phyloP scores from a whole-genome alignment of 2,113 vertebrate species.

The Xiphophorus couchianus region DNA sequence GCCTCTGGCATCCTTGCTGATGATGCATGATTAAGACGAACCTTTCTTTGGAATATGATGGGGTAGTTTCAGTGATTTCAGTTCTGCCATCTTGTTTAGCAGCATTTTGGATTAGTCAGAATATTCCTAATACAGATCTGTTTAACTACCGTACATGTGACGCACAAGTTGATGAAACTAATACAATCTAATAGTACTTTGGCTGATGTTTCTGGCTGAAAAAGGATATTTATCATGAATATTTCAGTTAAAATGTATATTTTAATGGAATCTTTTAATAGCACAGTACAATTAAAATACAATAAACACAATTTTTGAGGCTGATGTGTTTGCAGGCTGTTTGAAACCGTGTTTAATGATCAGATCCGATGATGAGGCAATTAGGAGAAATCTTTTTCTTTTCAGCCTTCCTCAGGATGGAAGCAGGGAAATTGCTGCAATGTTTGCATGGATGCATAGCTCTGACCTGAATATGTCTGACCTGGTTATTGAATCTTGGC shows the following conservation, averaged over 20 bases:
- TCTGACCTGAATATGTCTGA: constrained; percentile 74
- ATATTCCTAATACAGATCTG: no score
- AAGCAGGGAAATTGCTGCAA: constrained; percentile 27
- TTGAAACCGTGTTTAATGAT: constrained; percentile 17
- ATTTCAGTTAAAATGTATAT: neutral
- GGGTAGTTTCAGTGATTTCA: no score
- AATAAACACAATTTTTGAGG: neutral
- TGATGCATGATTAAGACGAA: neutral
- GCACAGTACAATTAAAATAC: no score
- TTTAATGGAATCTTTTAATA: no score
- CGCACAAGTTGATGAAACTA: neutral
- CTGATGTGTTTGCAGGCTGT: neutral
- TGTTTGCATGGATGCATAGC: constrained; percentile 40
- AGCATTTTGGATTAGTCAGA: no score
- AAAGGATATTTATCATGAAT: neutral
- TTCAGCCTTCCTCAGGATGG: constrained; percentile 26
- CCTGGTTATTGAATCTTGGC: constrained; percentile 65
- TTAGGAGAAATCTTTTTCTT: constrained; percentile 4
- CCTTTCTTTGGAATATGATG: no score
- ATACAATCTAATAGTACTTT: neutral
- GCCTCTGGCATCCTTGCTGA: neutral
- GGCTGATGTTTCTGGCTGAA: neutral
- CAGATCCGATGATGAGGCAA: constrained; percentile 12
- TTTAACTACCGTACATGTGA: neutral
- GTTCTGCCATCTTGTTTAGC: no score